Evolutionary conservation across 2,888 invertebrate species (phyloP).

Genomic region (Agrotis segetum): DNA sequence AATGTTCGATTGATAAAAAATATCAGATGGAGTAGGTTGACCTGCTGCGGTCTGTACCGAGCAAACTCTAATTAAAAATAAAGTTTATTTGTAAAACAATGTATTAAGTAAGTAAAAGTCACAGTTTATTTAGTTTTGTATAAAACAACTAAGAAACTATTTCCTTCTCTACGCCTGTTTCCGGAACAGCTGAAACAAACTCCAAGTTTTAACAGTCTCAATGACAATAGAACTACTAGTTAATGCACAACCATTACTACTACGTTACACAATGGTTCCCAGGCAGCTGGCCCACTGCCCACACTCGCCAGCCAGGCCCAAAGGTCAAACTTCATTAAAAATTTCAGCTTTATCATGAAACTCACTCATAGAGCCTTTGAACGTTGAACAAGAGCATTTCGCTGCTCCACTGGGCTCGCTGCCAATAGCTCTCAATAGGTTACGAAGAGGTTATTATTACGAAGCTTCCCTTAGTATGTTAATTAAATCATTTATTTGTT

Average conservation of each 20-base stretch:
- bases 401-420: slow-evolving; percentile 25
- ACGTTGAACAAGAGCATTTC: slow-evolving; percentile 3
- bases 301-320: no score
- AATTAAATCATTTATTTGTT: slow-evolving; percentile 10
- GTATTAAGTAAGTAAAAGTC: no score
- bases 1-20: no score
- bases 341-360: slow-evolving; percentile 19
- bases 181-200: not conserved
- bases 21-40: no score
- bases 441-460: slow-evolving; percentile 5
- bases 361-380: slow-evolving; percentile 3
- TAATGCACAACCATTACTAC: not conserved
- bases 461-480: not conserved
- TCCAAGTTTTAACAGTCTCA: not conserved
- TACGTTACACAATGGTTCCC: not conserved
- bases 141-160: not conserved
- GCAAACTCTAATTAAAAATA: no score
- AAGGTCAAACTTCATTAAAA: slow-evolving; percentile 40
- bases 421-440: slow-evolving; percentile 19
- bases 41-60: no score
- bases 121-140: no score
- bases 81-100: no score
- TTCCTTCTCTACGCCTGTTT: not conserved
- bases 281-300: slow-evolving; percentile 27
- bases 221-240: not conserved